Percentiles rank a stretch among this genome's conserved stretches.
These are phyloP conservation scores for Falco novaeseelandiae DNA, from an alignment of 2,797 vertebrate genomes.

Conservation along the genomic window DNA sequence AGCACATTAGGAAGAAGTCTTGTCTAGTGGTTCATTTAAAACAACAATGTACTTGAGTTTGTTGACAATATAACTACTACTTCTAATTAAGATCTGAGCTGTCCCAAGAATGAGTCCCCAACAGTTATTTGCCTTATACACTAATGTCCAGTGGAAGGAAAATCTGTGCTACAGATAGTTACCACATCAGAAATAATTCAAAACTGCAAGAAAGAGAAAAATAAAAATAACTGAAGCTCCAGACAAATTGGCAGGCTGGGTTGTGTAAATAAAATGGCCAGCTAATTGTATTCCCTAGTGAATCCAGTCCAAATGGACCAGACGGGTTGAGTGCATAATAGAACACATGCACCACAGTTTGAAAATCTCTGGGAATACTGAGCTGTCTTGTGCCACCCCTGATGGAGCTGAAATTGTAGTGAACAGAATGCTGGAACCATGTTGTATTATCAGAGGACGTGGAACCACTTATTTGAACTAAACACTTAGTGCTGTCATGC, in stretches of 20 bases:
- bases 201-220: not conserved
- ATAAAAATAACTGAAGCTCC: constrained; percentile 22
- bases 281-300: constrained; percentile 71
- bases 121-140: not conserved
- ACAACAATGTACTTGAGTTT: not conserved
- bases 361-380: constrained; percentile 82
- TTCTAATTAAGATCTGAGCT: not conserved
- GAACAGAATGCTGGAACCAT: constrained; percentile 86
- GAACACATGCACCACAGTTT: constrained; percentile 75
- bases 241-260: constrained; percentile 54
- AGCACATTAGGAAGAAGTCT: not conserved
- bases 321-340: constrained; percentile 81
- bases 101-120: not conserved
- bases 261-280: constrained; percentile 59
- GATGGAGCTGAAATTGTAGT: constrained; percentile 80
- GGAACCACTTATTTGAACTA: constrained; percentile 88
- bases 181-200: not conserved
- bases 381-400: constrained; percentile 74
- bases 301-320: constrained; percentile 78
- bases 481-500: constrained; percentile 89
- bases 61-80: not conserved
- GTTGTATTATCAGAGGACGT: constrained; percentile 90
- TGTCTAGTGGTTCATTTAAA: not conserved
- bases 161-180: not conserved
- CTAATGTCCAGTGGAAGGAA: not conserved